phyloP scores from a whole-genome alignment of 2,888 invertebrate species.

The Limnephilus lunatus region DNA sequence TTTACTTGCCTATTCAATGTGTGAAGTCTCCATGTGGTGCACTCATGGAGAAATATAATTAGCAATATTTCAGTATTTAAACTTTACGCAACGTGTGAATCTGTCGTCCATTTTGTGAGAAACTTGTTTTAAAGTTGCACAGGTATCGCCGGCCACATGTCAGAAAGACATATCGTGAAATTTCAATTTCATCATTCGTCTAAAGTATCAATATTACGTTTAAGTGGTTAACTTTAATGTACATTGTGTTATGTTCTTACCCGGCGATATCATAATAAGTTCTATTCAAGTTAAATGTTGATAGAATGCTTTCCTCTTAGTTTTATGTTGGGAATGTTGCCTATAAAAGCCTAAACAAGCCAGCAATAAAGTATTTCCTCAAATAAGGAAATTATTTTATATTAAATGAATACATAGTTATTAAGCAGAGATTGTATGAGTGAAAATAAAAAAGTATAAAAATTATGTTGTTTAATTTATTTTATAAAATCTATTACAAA shows the following conservation, averaged over 20 bases:
- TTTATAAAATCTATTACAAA: background rate
- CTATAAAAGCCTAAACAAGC: background rate
- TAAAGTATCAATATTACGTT: background rate
- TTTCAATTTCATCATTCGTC: constrained; percentile 7
- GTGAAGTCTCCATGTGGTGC: background rate
- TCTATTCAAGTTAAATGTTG: background rate
- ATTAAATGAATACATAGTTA: background rate
- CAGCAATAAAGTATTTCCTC: background rate
- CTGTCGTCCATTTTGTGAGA: background rate
- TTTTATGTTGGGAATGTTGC: background rate
- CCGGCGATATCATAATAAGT: background rate
- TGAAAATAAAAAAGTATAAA: constrained; percentile 24
- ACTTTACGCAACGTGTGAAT: background rate
- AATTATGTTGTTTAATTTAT: background rate
- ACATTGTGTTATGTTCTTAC: background rate
- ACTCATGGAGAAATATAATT: background rate
- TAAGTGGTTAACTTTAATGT: background rate
- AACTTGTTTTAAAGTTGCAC: constrained; percentile 51
- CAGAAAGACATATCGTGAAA: background rate
- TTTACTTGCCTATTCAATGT: constrained; percentile 20
- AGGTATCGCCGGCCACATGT: background rate
- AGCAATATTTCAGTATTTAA: background rate
- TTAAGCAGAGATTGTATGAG: constrained; percentile 10
- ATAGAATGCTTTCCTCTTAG: constrained; percentile 4
- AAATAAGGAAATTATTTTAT: background rate